phyloP scores from a whole-genome alignment of 2,113 vertebrate genomes.

The Actenoides lindsayi region DNA sequence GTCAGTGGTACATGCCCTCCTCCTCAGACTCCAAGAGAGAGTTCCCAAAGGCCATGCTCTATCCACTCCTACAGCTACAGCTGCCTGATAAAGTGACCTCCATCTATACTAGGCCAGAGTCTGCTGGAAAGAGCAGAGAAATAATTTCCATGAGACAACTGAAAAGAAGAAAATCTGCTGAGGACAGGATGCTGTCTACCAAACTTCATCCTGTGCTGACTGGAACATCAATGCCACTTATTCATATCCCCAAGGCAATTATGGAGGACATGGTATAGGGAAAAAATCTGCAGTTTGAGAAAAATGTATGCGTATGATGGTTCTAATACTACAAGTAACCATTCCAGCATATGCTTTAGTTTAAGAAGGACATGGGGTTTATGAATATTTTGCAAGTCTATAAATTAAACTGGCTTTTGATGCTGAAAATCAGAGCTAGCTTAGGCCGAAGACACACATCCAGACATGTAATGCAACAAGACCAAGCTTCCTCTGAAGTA shows the following conservation, averaged over 20 bases:
- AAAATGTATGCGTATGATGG: background rate
- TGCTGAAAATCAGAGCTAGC: background rate
- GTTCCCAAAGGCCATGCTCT: background rate
- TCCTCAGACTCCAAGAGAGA: background rate
- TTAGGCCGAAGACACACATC: background rate
- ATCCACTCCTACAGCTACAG: background rate
- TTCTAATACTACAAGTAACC: background rate
- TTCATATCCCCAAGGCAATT: background rate
- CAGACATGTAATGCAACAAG: background rate
- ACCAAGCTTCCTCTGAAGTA: background rate
- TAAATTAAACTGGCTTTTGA: background rate
- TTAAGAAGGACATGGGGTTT: background rate
- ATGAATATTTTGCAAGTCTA: background rate
- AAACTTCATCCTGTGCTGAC: background rate
- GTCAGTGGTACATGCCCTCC: background rate
- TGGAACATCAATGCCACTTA: background rate
- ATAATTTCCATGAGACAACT: background rate
- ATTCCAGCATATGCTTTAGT: background rate
- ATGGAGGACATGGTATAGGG: accelerated
- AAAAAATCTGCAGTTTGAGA: background rate
- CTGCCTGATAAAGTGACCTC: background rate
- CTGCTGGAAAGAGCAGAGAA: background rate
- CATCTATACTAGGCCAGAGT: background rate
- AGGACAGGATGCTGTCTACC: background rate
- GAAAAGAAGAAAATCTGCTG: background rate